These are phyloP conservation scores for Mus pahari DNA, from an alignment of 2,113 vertebrate species.

Conservation along the genomic window DNA sequence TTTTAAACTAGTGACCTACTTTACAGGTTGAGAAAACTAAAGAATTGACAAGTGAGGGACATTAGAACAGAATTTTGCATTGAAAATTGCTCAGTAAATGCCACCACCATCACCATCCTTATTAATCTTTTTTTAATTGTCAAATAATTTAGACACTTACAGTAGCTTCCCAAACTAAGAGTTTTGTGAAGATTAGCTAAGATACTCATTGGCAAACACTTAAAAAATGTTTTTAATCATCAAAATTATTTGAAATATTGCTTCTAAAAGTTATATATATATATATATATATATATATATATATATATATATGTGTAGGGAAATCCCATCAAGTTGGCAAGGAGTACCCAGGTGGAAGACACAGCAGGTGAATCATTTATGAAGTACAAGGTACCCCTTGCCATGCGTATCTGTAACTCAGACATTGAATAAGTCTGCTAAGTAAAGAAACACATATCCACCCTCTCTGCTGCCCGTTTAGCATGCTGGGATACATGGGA, in stretches of 20 bases:
- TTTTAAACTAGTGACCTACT: neutral
- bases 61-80: neutral
- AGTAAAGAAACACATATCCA: neutral
- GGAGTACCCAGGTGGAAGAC: neutral
- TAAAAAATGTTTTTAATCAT: neutral
- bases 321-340: neutral
- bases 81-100: neutral
- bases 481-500: neutral
- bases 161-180: neutral
- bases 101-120: neutral
- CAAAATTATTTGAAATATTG: slow-evolving; percentile 10
- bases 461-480: neutral
- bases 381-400: neutral
- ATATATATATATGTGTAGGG: too few species aligned
- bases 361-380: neutral
- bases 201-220: neutral
- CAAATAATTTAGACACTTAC: neutral
- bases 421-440: neutral
- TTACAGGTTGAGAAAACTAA: neutral
- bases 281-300: too few species aligned
- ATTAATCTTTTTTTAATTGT: neutral
- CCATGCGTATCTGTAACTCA: neutral
- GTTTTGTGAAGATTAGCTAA: neutral
- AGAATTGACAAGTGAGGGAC: neutral
- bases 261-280: neutral